Conservation (phyloP, 2,888 invertebrate genomes). For the Lasioglossum malachurum region DNA sequence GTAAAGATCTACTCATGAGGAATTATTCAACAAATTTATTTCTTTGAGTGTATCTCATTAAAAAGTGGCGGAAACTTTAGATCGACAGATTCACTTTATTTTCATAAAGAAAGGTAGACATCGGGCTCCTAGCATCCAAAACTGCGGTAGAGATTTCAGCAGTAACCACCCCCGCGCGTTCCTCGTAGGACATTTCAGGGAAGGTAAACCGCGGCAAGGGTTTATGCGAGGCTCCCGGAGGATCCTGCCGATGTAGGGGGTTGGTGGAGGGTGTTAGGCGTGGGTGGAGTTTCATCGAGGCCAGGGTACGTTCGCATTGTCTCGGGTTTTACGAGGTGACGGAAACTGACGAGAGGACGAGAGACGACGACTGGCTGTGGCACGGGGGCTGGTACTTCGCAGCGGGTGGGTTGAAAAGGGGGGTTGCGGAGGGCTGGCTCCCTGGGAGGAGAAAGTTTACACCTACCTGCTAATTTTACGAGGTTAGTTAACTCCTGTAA, state of each 20-base stretch:
- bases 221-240: constrained; percentile 26
- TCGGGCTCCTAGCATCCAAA: background rate
- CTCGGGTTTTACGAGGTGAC: constrained; percentile 73
- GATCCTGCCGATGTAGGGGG: background rate
- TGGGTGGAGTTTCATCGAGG: constrained; percentile 40
- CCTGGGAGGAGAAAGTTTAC: constrained; percentile 68
- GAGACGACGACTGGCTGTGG: constrained; percentile 3
- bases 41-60: background rate
- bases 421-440: constrained; percentile 29
- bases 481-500: constrained; percentile 78
- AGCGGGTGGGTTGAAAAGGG: background rate
- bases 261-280: constrained; percentile 18
- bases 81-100: background rate
- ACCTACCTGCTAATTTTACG: constrained; percentile 78
- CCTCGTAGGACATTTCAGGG: constrained; percentile 46
- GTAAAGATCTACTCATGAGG: too few species aligned
- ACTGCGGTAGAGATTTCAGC: constrained; percentile 31
- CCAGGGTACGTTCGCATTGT: constrained; percentile 64
- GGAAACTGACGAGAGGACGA: constrained; percentile 54
- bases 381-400: background rate
- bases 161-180: background rate
- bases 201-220: constrained; percentile 60
- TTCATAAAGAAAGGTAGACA: background rate
- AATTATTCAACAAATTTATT: too few species aligned
- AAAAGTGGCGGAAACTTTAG: too few species aligned